Percentiles rank a stretch among this genome's conserved stretches.
phyloP scores from a whole-genome alignment of 2,113 vertebrate species.

The Oreochromis niloticus region DNA sequence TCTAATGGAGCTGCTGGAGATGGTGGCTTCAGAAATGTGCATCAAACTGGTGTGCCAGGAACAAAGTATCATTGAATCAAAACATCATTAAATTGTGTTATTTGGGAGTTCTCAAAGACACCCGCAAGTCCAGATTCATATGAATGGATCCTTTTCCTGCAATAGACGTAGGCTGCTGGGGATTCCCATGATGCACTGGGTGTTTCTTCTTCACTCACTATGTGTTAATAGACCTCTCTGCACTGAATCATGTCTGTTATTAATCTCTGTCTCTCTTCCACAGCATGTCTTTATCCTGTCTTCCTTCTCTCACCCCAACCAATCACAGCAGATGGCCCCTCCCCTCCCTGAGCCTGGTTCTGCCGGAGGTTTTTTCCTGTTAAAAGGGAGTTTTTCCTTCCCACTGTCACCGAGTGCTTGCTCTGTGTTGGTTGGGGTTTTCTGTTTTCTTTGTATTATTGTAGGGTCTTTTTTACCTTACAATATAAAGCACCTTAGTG shows the following conservation, averaged over 20 bases:
- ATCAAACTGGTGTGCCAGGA: neutral
- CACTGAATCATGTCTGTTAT: too few species aligned
- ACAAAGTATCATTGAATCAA: rapidly evolving
- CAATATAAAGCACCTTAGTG: neutral
- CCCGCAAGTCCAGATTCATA: neutral
- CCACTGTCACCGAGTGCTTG: neutral
- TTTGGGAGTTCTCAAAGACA: neutral
- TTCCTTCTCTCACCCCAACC: neutral
- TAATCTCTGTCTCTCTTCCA: neutral
- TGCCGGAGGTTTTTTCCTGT: rapidly evolving
- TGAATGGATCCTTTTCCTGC: neutral
- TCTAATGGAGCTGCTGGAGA: neutral
- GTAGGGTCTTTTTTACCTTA: neutral
- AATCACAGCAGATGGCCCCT: neutral
- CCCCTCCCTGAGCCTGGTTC: neutral
- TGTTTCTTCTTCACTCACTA: neutral
- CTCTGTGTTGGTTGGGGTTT: rapidly evolving
- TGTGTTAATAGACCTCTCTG: too few species aligned
- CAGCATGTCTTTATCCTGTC: neutral
- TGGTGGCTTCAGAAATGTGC: neutral
- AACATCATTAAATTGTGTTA: neutral
- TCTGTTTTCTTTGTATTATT: neutral
- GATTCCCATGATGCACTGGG: neutral
- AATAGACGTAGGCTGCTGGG: neutral
- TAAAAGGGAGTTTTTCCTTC: neutral